Evolutionary conservation across 1,140 invertebrate genomes (phyloP).

Genomic region (Lysiphlebus fabarum): DNA sequence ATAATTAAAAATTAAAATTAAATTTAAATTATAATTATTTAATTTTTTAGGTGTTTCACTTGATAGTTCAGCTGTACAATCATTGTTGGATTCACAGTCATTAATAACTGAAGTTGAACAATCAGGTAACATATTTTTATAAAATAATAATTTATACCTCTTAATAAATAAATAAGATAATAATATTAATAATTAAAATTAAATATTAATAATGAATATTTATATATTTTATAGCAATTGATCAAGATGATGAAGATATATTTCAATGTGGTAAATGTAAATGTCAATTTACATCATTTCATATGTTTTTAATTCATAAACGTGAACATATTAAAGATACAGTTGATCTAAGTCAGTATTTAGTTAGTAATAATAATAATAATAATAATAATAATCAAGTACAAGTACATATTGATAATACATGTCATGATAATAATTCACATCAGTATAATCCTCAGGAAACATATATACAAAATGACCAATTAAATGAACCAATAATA

Average conservation of each 20-base stretch:
- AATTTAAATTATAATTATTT: slow-evolving; percentile 11
- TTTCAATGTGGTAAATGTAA: slow-evolving; percentile 71
- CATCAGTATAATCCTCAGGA: slow-evolving; percentile 41
- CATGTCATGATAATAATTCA: not conserved
- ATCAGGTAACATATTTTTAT: slow-evolving; percentile 36
- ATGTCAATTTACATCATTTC: slow-evolving; percentile 61
- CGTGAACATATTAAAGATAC: slow-evolving; percentile 50
- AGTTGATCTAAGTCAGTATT: slow-evolving; percentile 48
- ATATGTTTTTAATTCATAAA: slow-evolving; percentile 62
- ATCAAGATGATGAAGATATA: slow-evolving; percentile 63
- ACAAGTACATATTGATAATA: slow-evolving; percentile 32
- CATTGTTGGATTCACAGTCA: slow-evolving; percentile 48
- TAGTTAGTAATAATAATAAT: slow-evolving; percentile 31
- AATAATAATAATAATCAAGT: slow-evolving; percentile 39
- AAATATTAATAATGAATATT: slow-evolving; percentile 2
- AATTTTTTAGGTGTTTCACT: slow-evolving; percentile 43
- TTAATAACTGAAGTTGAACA: slow-evolving; percentile 48
- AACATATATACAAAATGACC: slow-evolving; percentile 42
- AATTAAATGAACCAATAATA: slow-evolving; percentile 47
- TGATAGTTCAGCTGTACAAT: slow-evolving; percentile 49
- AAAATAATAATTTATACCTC: not conserved
- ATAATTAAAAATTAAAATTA: slow-evolving; percentile 17
- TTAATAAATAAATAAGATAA: slow-evolving; percentile 3
- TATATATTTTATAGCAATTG: slow-evolving; percentile 35
- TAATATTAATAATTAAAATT: not conserved